phyloP scores from a whole-genome alignment of 2,113 vertebrate species.

The Tiliqua scincoides region DNA sequence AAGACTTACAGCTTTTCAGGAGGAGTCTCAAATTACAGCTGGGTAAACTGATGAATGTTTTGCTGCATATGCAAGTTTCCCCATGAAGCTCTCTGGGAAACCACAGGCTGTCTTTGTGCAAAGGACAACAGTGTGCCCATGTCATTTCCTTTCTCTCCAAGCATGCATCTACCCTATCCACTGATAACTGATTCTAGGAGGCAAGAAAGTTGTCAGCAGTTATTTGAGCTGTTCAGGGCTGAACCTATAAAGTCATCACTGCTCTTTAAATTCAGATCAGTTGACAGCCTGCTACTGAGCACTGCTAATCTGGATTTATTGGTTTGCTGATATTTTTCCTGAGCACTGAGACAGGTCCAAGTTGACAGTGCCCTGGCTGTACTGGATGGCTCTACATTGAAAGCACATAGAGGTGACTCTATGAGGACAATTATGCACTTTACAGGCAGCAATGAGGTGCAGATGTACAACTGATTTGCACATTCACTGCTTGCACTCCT shows the following conservation, averaged over 20 bases:
- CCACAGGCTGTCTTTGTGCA: slow-evolving; percentile 32
- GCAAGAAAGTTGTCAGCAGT: slow-evolving; percentile 1
- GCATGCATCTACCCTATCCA: background rate
- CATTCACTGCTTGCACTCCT: background rate
- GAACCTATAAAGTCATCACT: slow-evolving; percentile 2
- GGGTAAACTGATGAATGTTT: slow-evolving; percentile 27
- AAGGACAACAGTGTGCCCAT: slow-evolving; percentile 70
- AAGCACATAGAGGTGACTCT: background rate
- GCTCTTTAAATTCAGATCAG: background rate
- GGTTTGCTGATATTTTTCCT: background rate
- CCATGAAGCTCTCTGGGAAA: slow-evolving; percentile 41
- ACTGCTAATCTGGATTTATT: slow-evolving; percentile 33
- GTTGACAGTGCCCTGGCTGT: slow-evolving; percentile 14
- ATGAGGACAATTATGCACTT: background rate
- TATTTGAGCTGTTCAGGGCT: background rate
- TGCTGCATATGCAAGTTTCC: slow-evolving; percentile 55
- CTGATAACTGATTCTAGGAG: slow-evolving; percentile 27
- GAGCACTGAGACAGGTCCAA: background rate
- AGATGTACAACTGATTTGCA: background rate
- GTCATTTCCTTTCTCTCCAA: slow-evolving; percentile 65
- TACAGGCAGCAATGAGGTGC: background rate
- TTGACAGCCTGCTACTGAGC: background rate
- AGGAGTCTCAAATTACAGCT: background rate
- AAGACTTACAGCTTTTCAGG: background rate
- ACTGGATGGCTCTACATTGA: slow-evolving; percentile 33